Evolutionary conservation across 2,113 vertebrate species (phyloP).

Genomic region (Lipophrys pholis): DNA sequence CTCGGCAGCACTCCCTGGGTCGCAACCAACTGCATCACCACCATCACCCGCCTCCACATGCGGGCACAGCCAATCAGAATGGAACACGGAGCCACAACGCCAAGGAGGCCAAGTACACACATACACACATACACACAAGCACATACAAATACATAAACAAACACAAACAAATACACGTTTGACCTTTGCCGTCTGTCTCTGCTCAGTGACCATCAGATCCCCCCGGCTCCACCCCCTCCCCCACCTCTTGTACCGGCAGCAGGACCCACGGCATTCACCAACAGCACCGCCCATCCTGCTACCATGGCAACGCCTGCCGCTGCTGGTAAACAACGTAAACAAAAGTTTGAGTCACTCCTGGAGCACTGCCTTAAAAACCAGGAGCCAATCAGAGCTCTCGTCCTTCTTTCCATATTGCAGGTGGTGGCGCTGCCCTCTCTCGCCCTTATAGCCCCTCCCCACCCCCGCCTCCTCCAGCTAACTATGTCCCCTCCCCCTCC

Average conservation of each 20-base stretch:
- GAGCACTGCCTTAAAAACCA: too few species aligned
- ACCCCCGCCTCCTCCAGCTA: slow-evolving; percentile 74
- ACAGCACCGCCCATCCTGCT: slow-evolving; percentile 64
- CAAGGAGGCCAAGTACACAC: slow-evolving; percentile 82
- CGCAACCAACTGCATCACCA: slow-evolving; percentile 83
- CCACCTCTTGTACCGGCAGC: slow-evolving; percentile 86
- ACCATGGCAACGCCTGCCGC: slow-evolving; percentile 41
- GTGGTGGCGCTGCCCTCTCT: slow-evolving; percentile 48
- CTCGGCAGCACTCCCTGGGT: slow-evolving; percentile 87
- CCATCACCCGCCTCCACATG: slow-evolving; percentile 54
- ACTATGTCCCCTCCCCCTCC: slow-evolving; percentile 81
- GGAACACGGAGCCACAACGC: slow-evolving; percentile 72
- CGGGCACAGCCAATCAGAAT: slow-evolving; percentile 59
- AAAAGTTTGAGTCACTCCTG: too few species aligned
- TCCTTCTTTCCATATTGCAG: too few species aligned
- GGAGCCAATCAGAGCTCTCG: neutral
- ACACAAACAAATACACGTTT: neutral
- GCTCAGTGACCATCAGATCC: slow-evolving; percentile 84
- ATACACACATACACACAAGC: slow-evolving; percentile 41
- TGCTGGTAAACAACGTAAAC: slow-evolving; percentile 52
- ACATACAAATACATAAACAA: slow-evolving; percentile 17
- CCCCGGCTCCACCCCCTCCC: slow-evolving; percentile 86
- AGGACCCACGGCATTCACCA: slow-evolving; percentile 82
- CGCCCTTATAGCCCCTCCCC: slow-evolving; percentile 81
- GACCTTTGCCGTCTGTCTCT: slow-evolving; percentile 20